Base-by-base conservation (phyloP, 2,113 vertebrate species). In the Paralichthys olivaceus region DNA sequence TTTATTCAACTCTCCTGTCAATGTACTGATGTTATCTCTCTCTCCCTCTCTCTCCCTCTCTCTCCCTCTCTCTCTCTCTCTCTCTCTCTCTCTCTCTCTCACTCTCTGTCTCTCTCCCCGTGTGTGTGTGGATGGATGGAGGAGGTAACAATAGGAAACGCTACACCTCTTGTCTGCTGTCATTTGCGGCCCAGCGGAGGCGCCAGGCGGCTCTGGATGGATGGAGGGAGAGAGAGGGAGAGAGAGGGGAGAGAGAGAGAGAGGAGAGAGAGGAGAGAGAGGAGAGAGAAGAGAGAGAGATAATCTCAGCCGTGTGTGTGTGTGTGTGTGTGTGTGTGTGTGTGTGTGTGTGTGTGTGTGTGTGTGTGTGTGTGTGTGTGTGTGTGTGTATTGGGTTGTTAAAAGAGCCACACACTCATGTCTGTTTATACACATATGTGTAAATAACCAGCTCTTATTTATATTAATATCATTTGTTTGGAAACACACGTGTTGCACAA, bases 111-210 rank as follows among this genome's bases (percentile, higher is more conserved):
- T 37, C 34, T 56, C 47, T 28, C 12, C 37, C 7, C 19, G 25
- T 9, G 67, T 17, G 49, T 58, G 55, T 60, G 74, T 32, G 17
- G 22, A 37, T 58, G 65, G 49, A 49, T 54, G 61, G 54, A n/a
- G 51, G 56, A 28, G 88, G 77, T 72, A 86, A 92, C 88, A 92
- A 91, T 89, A 72, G 87, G 91, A 92, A 91, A 91, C 12, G 90
- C 69, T 89, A 92, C 91, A 90, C 91, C 88, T 90, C 87, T 84
- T 84, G 85, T 87, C 87, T 91, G 85, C 87, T 89, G 90, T 89
- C 90, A 90, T 81, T 64, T 81, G 79, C 60, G 81, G 70, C 71
- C 79, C 81, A 19, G 77, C 80, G 25, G 68, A 90, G 91, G 91
- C 88, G 91, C 91, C 88, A 92, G 87, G 79, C 85, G 81, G 77